Evolutionary conservation across 2,113 vertebrate genomes (phyloP).

Genomic region (Salvator merianae): DNA sequence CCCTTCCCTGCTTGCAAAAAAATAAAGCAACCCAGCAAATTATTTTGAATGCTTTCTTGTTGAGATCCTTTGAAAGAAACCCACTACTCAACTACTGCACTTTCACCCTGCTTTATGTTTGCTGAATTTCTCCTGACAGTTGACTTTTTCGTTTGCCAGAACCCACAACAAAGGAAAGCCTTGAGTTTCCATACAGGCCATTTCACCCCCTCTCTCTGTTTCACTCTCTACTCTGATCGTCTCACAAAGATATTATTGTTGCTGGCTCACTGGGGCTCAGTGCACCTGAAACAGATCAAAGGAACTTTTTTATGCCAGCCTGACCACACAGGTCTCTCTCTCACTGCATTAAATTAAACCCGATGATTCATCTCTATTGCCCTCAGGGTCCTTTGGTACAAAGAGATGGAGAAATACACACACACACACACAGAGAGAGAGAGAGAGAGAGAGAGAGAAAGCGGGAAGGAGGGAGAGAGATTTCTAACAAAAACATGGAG

Average conservation of each 20-base stretch:
- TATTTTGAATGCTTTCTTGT: slow-evolving; percentile 63
- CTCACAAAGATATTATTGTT: slow-evolving; percentile 82
- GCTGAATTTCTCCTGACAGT: slow-evolving; percentile 75
- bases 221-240: slow-evolving; percentile 63
- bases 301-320: slow-evolving; percentile 68
- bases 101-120: slow-evolving; percentile 74
- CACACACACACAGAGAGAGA: slow-evolving; percentile 28
- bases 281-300: slow-evolving; percentile 82
- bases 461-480: slow-evolving; percentile 20
- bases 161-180: slow-evolving; percentile 78
- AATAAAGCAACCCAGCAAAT: slow-evolving; percentile 48
- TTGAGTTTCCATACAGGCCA: slow-evolving; percentile 74
- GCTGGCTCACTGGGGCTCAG: slow-evolving; percentile 59
- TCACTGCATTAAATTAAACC: slow-evolving; percentile 76
- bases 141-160: slow-evolving; percentile 73
- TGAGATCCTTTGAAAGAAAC: slow-evolving; percentile 62
- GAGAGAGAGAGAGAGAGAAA: not conserved
- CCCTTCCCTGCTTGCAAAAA: slow-evolving; percentile 19
- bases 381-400: slow-evolving; percentile 70
- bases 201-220: slow-evolving; percentile 51
- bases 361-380: slow-evolving; percentile 76
- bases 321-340: slow-evolving; percentile 77
- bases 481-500: slow-evolving; percentile 70
- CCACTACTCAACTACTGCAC: slow-evolving; percentile 22
- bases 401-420: slow-evolving; percentile 53